These are phyloP conservation scores for Avahi laniger DNA, from an alignment of 2,797 vertebrate genomes.

Conservation along the genomic window DNA sequence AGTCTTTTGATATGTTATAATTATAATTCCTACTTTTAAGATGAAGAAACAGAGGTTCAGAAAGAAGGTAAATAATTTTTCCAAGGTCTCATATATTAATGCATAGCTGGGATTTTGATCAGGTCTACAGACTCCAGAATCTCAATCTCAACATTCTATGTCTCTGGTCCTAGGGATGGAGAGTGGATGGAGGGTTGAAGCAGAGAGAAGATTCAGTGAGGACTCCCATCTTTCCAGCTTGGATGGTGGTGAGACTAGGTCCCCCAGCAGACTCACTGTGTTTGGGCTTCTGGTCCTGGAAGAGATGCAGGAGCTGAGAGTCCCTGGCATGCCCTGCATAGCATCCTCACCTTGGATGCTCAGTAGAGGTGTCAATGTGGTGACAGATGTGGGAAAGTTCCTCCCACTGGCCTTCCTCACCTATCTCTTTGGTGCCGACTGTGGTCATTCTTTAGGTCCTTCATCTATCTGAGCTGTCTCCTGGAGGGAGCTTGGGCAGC, in stretches of 20 bases:
- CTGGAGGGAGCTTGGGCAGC: not conserved
- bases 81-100: not conserved
- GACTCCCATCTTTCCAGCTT: not conserved
- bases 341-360: not conserved
- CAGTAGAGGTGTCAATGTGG: not conserved
- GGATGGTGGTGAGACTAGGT: not conserved
- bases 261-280: not conserved
- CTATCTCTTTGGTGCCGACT: not conserved
- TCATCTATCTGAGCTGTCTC: not conserved
- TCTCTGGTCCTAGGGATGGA: not conserved
- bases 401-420: not conserved
- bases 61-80: not conserved
- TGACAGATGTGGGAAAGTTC: not conserved
- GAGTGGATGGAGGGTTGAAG: not conserved
- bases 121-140: not conserved
- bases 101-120: not conserved
- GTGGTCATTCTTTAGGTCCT: not conserved
- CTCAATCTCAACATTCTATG: not conserved
- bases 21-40: not conserved
- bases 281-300: not conserved
- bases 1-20: not conserved
- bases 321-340: not conserved
- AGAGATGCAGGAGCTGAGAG: not conserved
- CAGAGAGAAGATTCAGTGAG: not conserved
- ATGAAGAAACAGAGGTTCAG: not conserved